Conservation (phyloP, 2,113 vertebrate species). For the Engystomops pustulosus region DNA sequence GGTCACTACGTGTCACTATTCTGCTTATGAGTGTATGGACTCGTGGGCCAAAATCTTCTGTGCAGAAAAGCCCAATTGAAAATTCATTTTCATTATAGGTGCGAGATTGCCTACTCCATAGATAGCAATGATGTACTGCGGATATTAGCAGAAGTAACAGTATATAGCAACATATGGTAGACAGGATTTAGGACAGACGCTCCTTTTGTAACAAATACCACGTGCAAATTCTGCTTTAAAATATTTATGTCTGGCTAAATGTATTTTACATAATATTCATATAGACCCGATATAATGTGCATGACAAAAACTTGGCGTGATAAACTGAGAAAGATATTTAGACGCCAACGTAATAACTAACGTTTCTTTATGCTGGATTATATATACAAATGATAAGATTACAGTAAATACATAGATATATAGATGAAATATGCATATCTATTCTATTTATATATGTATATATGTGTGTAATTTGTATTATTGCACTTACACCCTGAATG, state of each 20-base stretch:
- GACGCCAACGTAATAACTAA: background rate
- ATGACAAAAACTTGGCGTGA: background rate
- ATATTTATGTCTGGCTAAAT: background rate
- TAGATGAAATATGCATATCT: slow-evolving; percentile 2
- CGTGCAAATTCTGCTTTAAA: slow-evolving; percentile 15
- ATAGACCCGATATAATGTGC: background rate
- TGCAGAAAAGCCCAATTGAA: background rate
- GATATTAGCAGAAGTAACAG: background rate
- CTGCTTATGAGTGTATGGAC: background rate
- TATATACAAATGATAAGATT: slow-evolving; percentile 24
- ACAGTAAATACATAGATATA: background rate
- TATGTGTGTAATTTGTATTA: background rate
- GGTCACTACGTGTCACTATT: background rate
- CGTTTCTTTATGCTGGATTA: background rate
- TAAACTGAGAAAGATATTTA: background rate
- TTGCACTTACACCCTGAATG: no score
- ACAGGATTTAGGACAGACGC: slow-evolving; percentile 11
- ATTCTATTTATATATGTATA: background rate
- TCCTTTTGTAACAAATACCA: slow-evolving; percentile 16
- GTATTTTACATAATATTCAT: background rate
- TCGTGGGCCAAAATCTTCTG: background rate
- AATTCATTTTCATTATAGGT: background rate
- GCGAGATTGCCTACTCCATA: background rate
- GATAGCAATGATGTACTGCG: background rate
- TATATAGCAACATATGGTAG: slow-evolving; percentile 32